These are phyloP conservation scores for Malacoctenus gilli DNA, from an alignment of 2,797 vertebrate genomes.

Conservation along the genomic window DNA sequence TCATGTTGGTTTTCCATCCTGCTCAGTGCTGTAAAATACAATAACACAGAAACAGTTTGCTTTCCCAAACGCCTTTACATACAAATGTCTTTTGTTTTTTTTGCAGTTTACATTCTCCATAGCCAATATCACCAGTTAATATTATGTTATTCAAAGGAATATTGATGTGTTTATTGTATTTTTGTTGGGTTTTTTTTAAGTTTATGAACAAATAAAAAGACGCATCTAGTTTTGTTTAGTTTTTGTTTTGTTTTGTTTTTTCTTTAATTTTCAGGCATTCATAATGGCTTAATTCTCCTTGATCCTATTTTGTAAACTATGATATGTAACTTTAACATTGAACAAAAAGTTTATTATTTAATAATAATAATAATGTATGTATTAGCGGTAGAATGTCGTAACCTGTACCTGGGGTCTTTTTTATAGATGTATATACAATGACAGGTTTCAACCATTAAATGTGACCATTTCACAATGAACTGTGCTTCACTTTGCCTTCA, in stretches of 20 bases:
- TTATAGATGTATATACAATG: constrained; percentile 99
- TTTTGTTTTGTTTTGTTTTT: constrained; percentile 59
- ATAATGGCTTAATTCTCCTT: constrained; percentile 84
- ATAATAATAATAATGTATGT: constrained; percentile 87
- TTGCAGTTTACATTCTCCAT: constrained; percentile 76
- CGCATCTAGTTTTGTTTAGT: constrained; percentile 80
- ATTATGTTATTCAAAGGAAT: constrained; percentile 81
- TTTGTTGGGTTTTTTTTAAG: constrained; percentile 58
- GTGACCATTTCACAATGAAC: constrained; percentile 96
- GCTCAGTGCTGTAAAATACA: constrained; percentile 76
- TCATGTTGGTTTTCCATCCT: constrained; percentile 62
- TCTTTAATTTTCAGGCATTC: constrained; percentile 72
- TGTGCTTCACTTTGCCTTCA: constrained; percentile 49
- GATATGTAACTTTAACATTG: constrained; percentile 89
- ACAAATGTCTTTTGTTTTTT: constrained; percentile 66
- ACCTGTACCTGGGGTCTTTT: constrained; percentile 98
- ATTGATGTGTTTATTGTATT: constrained; percentile 78
- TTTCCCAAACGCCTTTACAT: constrained; percentile 70
- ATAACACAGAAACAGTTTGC: constrained; percentile 63
- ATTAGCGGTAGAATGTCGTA: constrained; percentile 89
- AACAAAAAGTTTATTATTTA: constrained; percentile 90
- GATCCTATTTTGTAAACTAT: constrained; percentile 89
- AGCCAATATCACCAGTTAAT: constrained; percentile 78
- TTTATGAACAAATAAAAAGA: constrained; percentile 78
- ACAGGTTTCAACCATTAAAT: constrained; percentile 97